phyloP scores from a whole-genome alignment of 1,140 invertebrate species.

The Homarus americanus region DNA sequence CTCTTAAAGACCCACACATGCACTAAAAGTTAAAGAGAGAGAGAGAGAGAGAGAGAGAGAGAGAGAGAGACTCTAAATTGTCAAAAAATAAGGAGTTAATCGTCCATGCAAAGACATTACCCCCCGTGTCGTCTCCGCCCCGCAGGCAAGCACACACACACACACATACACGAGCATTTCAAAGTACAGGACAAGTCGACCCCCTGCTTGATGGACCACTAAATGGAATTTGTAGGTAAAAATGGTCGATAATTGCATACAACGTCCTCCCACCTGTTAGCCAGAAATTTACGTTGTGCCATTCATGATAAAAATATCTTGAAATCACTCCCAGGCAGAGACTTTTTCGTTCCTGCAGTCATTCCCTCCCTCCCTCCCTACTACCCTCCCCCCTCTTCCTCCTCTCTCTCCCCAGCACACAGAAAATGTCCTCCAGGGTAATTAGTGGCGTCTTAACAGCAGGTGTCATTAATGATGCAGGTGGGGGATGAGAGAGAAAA shows the following conservation, averaged over 20 bases:
- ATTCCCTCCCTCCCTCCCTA: neutral
- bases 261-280: neutral
- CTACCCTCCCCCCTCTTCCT: too few species aligned
- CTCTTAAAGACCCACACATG: too few species aligned
- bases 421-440: neutral
- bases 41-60: too few species aligned
- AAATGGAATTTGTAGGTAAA: neutral
- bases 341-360: neutral
- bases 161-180: neutral
- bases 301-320: neutral
- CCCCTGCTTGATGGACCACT: neutral
- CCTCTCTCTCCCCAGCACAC: neutral
- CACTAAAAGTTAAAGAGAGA: too few species aligned
- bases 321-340: neutral
- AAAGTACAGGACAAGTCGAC: too few species aligned
- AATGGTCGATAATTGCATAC: neutral
- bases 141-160: neutral
- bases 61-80: too few species aligned
- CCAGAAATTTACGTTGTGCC: too few species aligned
- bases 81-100: too few species aligned
- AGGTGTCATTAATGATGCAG: neutral
- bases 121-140: too few species aligned
- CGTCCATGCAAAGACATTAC: too few species aligned
- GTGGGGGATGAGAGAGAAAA: too few species aligned
- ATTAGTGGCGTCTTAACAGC: neutral